These are phyloP conservation scores for Psittacula echo DNA, from an alignment of 2,797 vertebrate species.

Conservation along the genomic window DNA sequence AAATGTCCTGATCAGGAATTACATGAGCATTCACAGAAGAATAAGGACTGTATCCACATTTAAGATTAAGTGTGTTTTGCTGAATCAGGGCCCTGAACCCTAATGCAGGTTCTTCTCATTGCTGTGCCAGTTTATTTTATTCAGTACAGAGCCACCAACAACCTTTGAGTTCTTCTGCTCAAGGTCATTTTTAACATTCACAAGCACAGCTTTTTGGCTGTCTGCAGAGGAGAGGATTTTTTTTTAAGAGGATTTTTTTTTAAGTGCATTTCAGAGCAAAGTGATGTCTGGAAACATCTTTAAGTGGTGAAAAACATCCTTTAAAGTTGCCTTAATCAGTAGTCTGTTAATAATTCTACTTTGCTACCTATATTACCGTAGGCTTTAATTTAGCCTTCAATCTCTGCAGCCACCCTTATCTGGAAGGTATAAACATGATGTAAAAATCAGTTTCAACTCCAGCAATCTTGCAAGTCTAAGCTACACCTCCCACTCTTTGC, in stretches of 20 bases:
- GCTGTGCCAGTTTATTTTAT: constrained; percentile 60
- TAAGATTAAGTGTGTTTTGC: constrained; percentile 12
- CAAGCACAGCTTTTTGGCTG: constrained; percentile 57
- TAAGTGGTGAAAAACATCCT: neutral
- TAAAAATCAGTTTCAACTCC: constrained; percentile 11
- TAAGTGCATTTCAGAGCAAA: constrained; percentile 29
- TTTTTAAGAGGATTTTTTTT: constrained; percentile 16
- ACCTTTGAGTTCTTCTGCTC: constrained; percentile 44
- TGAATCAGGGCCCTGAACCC: constrained; percentile 40
- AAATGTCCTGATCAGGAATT: neutral
- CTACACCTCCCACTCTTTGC: neutral
- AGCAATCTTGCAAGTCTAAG: neutral
- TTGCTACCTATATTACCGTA: neutral
- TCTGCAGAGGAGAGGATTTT: constrained; percentile 30
- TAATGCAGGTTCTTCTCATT: constrained; percentile 51
- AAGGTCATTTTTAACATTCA: constrained; percentile 69
- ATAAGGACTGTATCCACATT: neutral
- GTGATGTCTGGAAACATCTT: constrained; percentile 42
- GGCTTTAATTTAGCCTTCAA: constrained; percentile 15
- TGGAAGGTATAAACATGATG: constrained; percentile 19
- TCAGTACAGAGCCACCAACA: constrained; percentile 51
- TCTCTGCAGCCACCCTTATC: neutral
- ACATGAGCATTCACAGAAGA: neutral
- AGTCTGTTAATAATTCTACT: constrained; percentile 5
- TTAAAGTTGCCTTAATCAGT: constrained; percentile 37